These are phyloP conservation scores for Cepphus grylle DNA, from an alignment of 2,113 vertebrate species.

Conservation along the genomic window DNA sequence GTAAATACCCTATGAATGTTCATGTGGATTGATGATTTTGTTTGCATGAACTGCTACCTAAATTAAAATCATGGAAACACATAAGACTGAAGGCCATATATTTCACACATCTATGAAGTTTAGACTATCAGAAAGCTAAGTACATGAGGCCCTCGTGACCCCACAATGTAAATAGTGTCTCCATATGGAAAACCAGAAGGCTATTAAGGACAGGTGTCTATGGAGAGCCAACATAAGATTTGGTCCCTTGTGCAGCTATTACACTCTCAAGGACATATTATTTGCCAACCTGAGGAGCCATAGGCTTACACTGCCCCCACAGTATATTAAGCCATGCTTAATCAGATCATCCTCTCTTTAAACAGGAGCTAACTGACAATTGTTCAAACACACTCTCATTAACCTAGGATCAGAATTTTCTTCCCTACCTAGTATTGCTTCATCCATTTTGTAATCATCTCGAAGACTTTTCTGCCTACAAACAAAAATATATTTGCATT, in stretches of 20 bases:
- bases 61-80: background rate
- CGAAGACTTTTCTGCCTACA: background rate
- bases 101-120: background rate
- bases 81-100: rapidly evolving
- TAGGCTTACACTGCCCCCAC: rapidly evolving
- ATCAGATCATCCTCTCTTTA: background rate
- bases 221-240: background rate
- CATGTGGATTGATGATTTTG: background rate
- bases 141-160: background rate
- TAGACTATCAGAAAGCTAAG: background rate
- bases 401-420: background rate
- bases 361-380: background rate
- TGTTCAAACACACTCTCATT: background rate
- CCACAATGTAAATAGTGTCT: background rate
- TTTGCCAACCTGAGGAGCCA: background rate
- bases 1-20: background rate
- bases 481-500: background rate
- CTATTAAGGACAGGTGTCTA: background rate
- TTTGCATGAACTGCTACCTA: background rate
- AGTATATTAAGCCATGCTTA: background rate
- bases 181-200: background rate
- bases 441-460: background rate
- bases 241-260: background rate
- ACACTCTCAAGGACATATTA: background rate
- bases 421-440: background rate